Percentiles rank a stretch among this genome's conserved stretches.
These are phyloP conservation scores for Gopherus evgoodei DNA, from an alignment of 2,113 vertebrate genomes.

Conservation along the genomic window DNA sequence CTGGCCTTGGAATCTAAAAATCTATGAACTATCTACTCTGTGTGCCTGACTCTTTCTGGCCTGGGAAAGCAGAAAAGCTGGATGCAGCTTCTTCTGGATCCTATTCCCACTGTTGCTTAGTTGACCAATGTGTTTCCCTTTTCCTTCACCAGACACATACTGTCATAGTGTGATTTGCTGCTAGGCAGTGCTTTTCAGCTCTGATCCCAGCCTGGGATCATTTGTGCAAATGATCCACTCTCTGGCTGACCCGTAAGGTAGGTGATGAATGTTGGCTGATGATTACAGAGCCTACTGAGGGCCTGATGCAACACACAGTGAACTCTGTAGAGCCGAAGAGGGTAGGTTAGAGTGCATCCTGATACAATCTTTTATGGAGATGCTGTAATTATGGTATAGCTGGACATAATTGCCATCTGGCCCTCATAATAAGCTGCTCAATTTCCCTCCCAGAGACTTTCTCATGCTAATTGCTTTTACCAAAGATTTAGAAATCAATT, in stretches of 20 bases:
- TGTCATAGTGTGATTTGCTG: background rate
- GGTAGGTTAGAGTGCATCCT: background rate
- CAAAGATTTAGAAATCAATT: background rate
- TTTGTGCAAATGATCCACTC: accelerated
- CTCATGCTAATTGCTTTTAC: background rate
- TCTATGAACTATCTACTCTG: background rate
- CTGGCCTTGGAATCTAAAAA: too few relatives aligned
- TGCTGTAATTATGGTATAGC: background rate
- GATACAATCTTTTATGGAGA: background rate
- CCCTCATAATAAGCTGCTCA: background rate
- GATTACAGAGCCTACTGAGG: background rate
- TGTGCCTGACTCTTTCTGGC: background rate
- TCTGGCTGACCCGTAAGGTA: too few relatives aligned
- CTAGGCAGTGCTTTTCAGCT: background rate
- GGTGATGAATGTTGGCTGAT: background rate
- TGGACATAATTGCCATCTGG: background rate
- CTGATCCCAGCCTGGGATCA: background rate
- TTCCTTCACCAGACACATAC: background rate
- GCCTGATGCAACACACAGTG: background rate
- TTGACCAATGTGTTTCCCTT: background rate
- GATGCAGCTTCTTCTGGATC: background rate
- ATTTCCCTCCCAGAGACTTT: background rate
- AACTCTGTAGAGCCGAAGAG: background rate
- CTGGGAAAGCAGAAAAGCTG: background rate
- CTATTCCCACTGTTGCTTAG: background rate